phyloP scores from a whole-genome alignment of 1,140 invertebrate species.

The Achatina immaculata region DNA sequence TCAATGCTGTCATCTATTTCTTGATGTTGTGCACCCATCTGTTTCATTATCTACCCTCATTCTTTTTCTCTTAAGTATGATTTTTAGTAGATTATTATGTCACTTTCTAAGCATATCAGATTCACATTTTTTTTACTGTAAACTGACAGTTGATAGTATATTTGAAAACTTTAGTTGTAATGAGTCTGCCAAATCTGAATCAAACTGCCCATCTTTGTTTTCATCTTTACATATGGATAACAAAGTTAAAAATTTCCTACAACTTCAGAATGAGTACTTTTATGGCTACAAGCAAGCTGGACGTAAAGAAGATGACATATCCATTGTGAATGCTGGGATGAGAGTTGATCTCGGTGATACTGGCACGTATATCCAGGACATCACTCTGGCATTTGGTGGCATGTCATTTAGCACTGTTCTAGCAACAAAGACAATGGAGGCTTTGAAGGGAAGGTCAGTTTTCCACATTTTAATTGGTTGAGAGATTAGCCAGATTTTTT shows the following conservation, averaged over 20 bases:
- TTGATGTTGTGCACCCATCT: no score
- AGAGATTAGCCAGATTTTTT: no score
- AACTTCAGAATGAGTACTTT: constrained; percentile 28
- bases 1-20: no score
- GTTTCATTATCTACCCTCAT: no score
- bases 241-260: neutral
- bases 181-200: no score
- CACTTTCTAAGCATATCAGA: no score
- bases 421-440: constrained; percentile 79
- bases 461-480: neutral
- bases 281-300: constrained; percentile 91
- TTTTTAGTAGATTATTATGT: no score
- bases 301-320: constrained; percentile 92
- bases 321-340: constrained; percentile 85
- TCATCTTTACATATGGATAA: neutral
- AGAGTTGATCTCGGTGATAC: constrained; percentile 47
- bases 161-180: no score
- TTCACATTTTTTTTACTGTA: no score
- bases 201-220: no score
- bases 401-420: constrained; percentile 90
- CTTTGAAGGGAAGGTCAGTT: constrained; percentile 76
- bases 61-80: no score
- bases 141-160: no score
- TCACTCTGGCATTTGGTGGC: constrained; percentile 85
- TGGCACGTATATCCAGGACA: constrained; percentile 74